Evolutionary conservation across 2,113 vertebrate genomes (phyloP).

Genomic region (Tursiops truncatus): DNA sequence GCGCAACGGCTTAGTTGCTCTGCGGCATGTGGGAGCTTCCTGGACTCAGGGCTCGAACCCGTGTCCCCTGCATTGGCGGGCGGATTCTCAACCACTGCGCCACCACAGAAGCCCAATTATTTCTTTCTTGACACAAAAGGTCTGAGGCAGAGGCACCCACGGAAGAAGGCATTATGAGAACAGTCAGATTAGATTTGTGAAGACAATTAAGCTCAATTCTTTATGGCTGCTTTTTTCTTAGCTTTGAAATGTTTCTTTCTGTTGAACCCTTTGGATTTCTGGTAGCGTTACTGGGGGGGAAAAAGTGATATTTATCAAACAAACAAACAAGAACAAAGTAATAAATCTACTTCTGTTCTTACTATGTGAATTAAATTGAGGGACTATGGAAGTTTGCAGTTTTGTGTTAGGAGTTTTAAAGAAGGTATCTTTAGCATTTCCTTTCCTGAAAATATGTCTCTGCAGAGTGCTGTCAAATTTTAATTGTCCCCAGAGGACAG

Average conservation of each 20-base stretch:
- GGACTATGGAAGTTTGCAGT: slow-evolving; percentile 47
- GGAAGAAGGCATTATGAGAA: slow-evolving; percentile 75
- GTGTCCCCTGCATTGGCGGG: no score
- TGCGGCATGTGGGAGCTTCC: no score
- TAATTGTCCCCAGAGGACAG: slow-evolving; percentile 42
- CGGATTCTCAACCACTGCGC: no score
- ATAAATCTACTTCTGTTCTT: slow-evolving; percentile 68
- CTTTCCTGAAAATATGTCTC: background rate
- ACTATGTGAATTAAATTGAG: slow-evolving; percentile 41
- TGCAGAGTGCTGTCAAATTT: background rate
- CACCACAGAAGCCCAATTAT: slow-evolving; percentile 10
- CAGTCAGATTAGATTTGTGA: slow-evolving; percentile 75
- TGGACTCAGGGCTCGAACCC: no score
- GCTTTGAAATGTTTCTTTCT: slow-evolving; percentile 64
- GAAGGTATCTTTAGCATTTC: slow-evolving; percentile 15
- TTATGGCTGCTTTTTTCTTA: slow-evolving; percentile 68
- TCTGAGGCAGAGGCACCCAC: slow-evolving; percentile 69
- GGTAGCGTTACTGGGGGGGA: background rate
- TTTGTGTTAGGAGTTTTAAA: slow-evolving; percentile 24
- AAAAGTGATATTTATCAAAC: slow-evolving; percentile 43
- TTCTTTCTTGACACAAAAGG: slow-evolving; percentile 55
- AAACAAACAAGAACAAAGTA: slow-evolving; percentile 66
- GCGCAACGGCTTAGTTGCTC: no score
- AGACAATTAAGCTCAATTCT: slow-evolving; percentile 76
- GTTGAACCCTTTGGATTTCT: slow-evolving; percentile 61